These are phyloP conservation scores for Agrotis segetum DNA, from an alignment of 2,888 invertebrate genomes.

Conservation along the genomic window DNA sequence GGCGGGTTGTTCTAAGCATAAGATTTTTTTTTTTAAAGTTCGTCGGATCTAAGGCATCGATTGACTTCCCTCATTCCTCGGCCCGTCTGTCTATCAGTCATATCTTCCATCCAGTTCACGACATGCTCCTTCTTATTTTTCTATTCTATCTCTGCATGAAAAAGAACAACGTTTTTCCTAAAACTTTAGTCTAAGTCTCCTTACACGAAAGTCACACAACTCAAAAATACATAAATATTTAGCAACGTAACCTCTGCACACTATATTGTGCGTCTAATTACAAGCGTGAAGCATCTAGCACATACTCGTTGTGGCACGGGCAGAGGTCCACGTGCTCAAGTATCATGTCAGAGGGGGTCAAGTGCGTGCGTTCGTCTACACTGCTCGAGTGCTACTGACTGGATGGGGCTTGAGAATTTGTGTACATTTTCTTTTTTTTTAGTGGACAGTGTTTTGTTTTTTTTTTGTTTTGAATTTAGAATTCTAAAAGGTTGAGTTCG, in stretches of 20 bases:
- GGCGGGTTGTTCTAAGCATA: too few species aligned
- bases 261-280: slow-evolving; percentile 49
- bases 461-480: not conserved
- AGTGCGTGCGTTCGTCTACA: slow-evolving; percentile 53
- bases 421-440: slow-evolving; percentile 1
- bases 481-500: too few species aligned
- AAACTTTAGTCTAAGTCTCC: not conserved
- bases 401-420: not conserved
- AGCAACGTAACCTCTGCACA: slow-evolving; percentile 16
- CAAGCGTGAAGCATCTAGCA: slow-evolving; percentile 7
- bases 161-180: too few species aligned
- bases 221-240: slow-evolving; percentile 7
- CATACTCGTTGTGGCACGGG: slow-evolving; percentile 11
- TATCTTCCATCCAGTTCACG: too few species aligned
- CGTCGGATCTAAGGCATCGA: too few species aligned
- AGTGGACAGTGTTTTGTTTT: not conserved
- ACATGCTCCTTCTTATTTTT: too few species aligned
- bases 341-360: slow-evolving; percentile 64
- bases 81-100: too few species aligned
- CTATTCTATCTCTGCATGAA: too few species aligned
- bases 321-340: slow-evolving; percentile 62
- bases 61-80: too few species aligned
- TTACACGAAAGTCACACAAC: too few species aligned
- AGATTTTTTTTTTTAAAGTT: too few species aligned
- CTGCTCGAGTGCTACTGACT: slow-evolving; percentile 14